Evolutionary conservation across 2,888 invertebrate genomes (phyloP).

Genomic region (Acleris emargana): DNA sequence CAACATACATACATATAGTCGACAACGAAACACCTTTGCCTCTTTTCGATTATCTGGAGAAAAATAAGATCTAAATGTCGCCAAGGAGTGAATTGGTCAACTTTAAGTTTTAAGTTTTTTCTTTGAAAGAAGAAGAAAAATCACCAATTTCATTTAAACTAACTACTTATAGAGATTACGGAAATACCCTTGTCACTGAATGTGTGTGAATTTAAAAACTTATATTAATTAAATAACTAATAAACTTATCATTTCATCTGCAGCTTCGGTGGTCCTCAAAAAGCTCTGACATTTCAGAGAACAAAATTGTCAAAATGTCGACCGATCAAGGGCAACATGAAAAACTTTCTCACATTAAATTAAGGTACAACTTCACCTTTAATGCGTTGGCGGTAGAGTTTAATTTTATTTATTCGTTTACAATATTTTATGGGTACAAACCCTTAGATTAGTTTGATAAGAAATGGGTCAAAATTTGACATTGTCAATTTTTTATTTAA

Average conservation of each 20-base stretch:
- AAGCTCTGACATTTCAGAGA: slow-evolving; percentile 67
- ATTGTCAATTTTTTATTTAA: slow-evolving; percentile 32
- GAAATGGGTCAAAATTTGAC: slow-evolving; percentile 13
- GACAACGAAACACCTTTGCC: no score
- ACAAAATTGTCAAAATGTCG: slow-evolving; percentile 80
- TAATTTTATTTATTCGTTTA: neutral
- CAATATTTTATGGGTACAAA: slow-evolving; percentile 10
- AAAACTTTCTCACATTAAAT: slow-evolving; percentile 25
- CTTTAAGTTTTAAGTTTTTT: no score
- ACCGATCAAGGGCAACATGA: slow-evolving; percentile 57
- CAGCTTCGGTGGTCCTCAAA: slow-evolving; percentile 70
- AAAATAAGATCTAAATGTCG: no score
- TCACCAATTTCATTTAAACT: no score
- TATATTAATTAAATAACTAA: slow-evolving; percentile 10
- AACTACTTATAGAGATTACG: no score
- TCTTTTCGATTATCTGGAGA: no score
- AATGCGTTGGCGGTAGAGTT: neutral
- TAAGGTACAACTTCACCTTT: neutral
- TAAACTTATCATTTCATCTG: slow-evolving; percentile 18
- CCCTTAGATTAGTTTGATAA: slow-evolving; percentile 28
- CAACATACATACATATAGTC: no score
- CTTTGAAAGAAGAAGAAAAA: no score
- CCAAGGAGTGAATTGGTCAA: no score
- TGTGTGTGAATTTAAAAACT: no score
- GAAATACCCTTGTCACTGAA: no score